Percentiles rank a stretch among this genome's conserved stretches.
Conservation (phyloP, 2,113 vertebrate species). For the Dicaeum eximium region DNA sequence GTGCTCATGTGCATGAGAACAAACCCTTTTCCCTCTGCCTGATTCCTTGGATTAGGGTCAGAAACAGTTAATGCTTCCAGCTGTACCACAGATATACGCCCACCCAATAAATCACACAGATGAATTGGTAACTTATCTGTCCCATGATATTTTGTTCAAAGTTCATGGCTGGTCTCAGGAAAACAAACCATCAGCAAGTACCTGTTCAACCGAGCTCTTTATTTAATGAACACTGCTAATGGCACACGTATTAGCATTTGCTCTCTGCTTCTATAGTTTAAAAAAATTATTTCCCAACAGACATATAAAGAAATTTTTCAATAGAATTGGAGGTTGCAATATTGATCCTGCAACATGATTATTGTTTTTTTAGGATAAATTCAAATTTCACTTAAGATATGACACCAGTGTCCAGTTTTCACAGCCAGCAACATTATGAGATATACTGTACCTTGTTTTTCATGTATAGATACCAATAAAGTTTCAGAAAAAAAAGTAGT, state of each 20-base stretch:
- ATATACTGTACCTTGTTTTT: neutral
- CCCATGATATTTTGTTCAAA: neutral
- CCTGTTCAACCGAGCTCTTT: neutral
- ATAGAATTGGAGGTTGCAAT: neutral
- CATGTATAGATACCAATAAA: neutral
- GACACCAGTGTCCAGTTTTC: neutral
- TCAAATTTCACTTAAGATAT: neutral
- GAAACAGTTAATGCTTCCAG: neutral
- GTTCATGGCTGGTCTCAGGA: neutral
- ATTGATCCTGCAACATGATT: neutral
- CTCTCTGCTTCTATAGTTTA: neutral
- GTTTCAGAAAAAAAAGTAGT: neutral
- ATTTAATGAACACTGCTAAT: neutral
- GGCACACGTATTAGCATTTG: neutral
- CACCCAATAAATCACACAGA: neutral
- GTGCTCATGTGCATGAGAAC: accelerated
- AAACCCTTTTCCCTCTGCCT: neutral
- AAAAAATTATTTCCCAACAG: neutral
- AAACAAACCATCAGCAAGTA: neutral
- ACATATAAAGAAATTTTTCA: neutral
- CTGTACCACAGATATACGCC: accelerated
- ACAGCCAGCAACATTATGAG: neutral
- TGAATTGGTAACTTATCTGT: neutral
- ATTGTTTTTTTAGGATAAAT: neutral
- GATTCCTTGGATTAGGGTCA: neutral